Conservation (phyloP, 2,888 invertebrate genomes). For the Watsonalla binaria region DNA sequence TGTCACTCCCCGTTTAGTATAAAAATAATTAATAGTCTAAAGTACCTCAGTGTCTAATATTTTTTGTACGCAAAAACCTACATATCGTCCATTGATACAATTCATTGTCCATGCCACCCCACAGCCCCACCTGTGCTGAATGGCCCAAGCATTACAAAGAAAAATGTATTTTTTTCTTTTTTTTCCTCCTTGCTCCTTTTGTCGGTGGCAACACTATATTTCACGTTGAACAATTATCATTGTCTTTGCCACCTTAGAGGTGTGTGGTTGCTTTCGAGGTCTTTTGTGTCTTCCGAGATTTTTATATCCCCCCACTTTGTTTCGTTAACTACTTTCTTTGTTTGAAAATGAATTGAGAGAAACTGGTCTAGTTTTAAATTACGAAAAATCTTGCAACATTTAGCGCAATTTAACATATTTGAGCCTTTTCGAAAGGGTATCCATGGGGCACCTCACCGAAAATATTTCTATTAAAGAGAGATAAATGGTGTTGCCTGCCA, state of each 20-base stretch:
- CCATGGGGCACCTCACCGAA: too few relatives aligned
- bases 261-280: constrained; percentile 46
- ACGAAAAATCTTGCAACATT: too few relatives aligned
- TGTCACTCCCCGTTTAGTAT: constrained; percentile 42
- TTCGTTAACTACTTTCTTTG: constrained; percentile 9
- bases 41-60: constrained; percentile 45
- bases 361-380: too few relatives aligned
- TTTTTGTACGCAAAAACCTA: constrained; percentile 56
- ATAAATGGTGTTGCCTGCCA: too few relatives aligned
- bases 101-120: constrained; percentile 70
- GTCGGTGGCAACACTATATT: constrained; percentile 76
- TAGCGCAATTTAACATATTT: too few relatives aligned
- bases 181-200: constrained; percentile 64
- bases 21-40: constrained; percentile 60
- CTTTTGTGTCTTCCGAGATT: constrained; percentile 38
- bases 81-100: constrained; percentile 69
- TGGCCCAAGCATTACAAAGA: constrained; percentile 66
- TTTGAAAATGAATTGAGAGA: constrained; percentile 19
- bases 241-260: constrained; percentile 73
- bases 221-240: constrained; percentile 77
- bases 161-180: constrained; percentile 66
- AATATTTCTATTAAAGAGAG: too few relatives aligned
- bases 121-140: constrained; percentile 72
- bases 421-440: too few relatives aligned
- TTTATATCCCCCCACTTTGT: constrained; percentile 30